Evolutionary conservation across 2,113 vertebrate genomes (phyloP).

Genomic region (Macquaria ambigua): DNA sequence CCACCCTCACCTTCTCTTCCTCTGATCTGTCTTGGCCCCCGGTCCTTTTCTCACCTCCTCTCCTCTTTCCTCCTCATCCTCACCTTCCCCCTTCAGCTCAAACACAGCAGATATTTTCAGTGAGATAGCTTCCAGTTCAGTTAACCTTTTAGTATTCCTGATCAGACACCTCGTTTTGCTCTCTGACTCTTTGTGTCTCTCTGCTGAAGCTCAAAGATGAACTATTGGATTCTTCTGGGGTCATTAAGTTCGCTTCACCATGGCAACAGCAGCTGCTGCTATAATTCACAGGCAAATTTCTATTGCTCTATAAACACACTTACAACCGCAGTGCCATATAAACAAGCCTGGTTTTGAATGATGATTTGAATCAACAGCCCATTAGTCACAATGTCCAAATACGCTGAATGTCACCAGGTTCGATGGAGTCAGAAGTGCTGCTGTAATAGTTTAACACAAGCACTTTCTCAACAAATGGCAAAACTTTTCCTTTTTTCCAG

Average conservation of each 20-base stretch:
- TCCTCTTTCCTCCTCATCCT: neutral
- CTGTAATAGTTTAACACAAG: too few relatives aligned
- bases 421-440: too few relatives aligned
- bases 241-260: constrained; percentile 38
- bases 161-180: neutral
- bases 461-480: too few relatives aligned
- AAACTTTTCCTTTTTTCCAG: neutral
- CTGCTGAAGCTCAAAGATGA: constrained; percentile 15
- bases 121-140: neutral
- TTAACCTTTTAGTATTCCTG: neutral
- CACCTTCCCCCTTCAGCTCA: neutral
- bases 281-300: constrained; percentile 45
- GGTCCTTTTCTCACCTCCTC: neutral
- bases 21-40: neutral
- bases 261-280: constrained; percentile 59
- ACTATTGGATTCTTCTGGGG: constrained; percentile 32
- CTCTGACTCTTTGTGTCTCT: neutral
- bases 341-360: constrained; percentile 3
- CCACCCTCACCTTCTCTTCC: neutral
- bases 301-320: constrained; percentile 31
- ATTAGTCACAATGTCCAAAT: too few relatives aligned
- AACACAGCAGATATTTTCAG: neutral
- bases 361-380: constrained; percentile 47
- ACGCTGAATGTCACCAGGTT: too few relatives aligned
- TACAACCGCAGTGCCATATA: neutral